Evolutionary conservation across 2,113 vertebrate genomes (phyloP), one percentile per base, ranked within the genome.

Genomic region (Climacteris rufus): DNA sequence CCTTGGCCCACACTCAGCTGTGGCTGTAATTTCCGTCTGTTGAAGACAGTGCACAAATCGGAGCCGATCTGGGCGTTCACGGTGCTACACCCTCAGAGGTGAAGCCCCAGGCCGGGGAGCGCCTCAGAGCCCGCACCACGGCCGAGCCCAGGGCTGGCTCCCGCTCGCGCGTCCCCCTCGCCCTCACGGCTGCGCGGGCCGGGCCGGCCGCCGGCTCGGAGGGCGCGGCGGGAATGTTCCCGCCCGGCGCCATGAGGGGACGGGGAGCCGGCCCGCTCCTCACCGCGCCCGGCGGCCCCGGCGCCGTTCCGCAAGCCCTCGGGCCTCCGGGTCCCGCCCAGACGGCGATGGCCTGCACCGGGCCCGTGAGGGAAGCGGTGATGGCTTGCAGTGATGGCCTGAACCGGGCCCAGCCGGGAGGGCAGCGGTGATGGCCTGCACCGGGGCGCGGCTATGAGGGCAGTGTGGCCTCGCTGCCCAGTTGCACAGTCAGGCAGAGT

Each of bases 401-500:
- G 40, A 53, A 15, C 44, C 7, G 25, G 9, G 22, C n/a, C 14
- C 11, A 11, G 39, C 33, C 27, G 14, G 39, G 22, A 6, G n/a
- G 28, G 14, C 40, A 54, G n/a, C 30, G 16, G 42, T 24, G 49
- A 21, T 11, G 44, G 14, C 14, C 54, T 37, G 72, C 33, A 4
- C 45, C 8, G 25, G 8, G 57, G 18, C 31, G 39, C 2, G 15
- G 31, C 18, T 8, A 0, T 2, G 12, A 14, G 28, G 21, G 17
- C 18, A 15, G 50, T 1, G 6, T 2, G 9, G 71, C 28, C 28
- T 40, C 28, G 9, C 13, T 13, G 10, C 8, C 21, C 21, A 8
- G 2, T 8, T 35, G 33, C 15, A 1, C 7, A 6, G 33, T 4
- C 7, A 31, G 37, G 42, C 17, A 3, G 2, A 5, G 44, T 0